Percentiles rank a stretch among this genome's conserved stretches.
These are phyloP conservation scores for Trichogramma dendrolimi DNA, from an alignment of 2,888 invertebrate species.

Conservation along the genomic window DNA sequence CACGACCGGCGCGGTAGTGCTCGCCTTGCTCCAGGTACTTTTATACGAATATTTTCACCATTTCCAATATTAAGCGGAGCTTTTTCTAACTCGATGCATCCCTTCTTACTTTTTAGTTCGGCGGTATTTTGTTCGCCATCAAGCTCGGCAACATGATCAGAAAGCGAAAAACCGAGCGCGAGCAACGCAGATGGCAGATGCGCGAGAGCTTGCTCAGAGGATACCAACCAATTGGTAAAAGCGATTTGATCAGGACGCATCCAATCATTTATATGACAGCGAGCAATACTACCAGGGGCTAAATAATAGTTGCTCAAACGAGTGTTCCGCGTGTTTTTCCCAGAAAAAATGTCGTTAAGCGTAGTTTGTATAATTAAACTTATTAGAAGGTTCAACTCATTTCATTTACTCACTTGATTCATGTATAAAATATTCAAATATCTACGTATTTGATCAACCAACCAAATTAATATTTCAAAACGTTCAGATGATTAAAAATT, in stretches of 20 bases:
- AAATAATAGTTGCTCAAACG: no score
- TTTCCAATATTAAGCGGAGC: not conserved
- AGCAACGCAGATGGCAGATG: not conserved
- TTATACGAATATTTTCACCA: constrained; percentile 7
- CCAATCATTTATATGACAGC: constrained; percentile 46
- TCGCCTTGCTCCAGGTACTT: constrained; percentile 72
- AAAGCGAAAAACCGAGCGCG: no score
- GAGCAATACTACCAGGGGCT: not conserved
- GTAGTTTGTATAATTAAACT: no score
- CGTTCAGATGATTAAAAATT: no score
- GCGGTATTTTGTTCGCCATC: not conserved
- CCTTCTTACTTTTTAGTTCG: not conserved
- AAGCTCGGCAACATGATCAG: no score
- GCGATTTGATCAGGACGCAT: constrained; percentile 43
- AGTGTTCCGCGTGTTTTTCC: no score
- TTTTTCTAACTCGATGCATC: not conserved
- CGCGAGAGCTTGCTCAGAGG: not conserved
- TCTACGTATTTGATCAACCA: no score
- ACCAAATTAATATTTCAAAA: no score
- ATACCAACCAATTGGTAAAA: constrained; percentile 43
- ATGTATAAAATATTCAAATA: no score
- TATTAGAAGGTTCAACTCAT: no score
- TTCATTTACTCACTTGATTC: no score
- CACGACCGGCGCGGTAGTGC: constrained; percentile 73
- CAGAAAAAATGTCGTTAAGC: no score